Conservation (phyloP, 2,888 invertebrate species). For the Tetanocera ferruginea region DNA sequence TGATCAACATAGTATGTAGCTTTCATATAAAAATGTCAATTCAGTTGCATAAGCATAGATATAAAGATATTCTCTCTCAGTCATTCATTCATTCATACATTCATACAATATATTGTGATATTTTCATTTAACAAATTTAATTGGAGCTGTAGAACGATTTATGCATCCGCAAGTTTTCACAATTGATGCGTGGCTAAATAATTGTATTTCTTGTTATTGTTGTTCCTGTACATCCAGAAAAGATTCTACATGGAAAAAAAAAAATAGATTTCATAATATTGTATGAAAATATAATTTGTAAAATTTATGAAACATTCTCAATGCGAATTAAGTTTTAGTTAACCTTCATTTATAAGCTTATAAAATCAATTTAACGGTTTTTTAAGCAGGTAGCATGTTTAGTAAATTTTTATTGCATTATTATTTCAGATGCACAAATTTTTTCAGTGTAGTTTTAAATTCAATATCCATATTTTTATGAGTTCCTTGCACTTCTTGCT, state of each 20-base stretch:
- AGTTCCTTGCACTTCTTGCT: background rate
- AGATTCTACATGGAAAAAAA: background rate
- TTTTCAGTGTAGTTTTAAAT: slow-evolving; percentile 29
- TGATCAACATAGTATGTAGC: background rate
- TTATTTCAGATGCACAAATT: slow-evolving; percentile 13
- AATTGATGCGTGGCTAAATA: slow-evolving; percentile 16
- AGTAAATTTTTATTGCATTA: background rate
- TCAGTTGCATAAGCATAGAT: slow-evolving; percentile 31
- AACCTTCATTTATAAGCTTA: too few species aligned
- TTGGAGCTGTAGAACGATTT: slow-evolving; percentile 65
- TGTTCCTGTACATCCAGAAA: background rate
- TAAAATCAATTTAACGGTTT: too few species aligned
- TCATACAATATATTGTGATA: background rate
- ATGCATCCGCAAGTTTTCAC: slow-evolving; percentile 61
- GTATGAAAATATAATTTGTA: background rate
- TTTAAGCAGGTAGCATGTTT: too few species aligned
- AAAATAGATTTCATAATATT: background rate
- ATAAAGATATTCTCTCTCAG: slow-evolving; percentile 10
- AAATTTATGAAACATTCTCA: background rate
- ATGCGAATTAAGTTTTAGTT: too few species aligned
- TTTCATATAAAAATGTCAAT: slow-evolving; percentile 21
- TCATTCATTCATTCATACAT: background rate
- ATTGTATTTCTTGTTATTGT: background rate
- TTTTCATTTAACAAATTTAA: slow-evolving; percentile 57
- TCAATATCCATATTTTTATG: too few species aligned